Evolutionary conservation across 2,888 invertebrate species (phyloP), one percentile per base, ranked within the genome.

Genomic region (Choristoneura rosaceana): DNA sequence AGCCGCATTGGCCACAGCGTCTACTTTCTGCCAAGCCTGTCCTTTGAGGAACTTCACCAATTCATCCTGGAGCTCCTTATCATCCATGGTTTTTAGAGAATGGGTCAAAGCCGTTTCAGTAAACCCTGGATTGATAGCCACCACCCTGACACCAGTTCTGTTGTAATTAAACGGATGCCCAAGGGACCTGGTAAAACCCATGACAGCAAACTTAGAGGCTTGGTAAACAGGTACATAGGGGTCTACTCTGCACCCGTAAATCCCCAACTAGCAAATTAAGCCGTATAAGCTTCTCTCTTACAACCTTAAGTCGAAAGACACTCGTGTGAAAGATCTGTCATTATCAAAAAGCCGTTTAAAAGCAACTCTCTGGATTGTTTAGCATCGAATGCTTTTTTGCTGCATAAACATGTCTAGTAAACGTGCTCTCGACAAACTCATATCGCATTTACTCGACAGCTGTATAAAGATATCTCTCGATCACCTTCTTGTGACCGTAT

Each of bases 191-290:
- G 93, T 93, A 75, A 95, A 89, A 7, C 95, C 95, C 74, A 93
- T 84, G 3, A 95, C 94, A 9, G 95, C 95, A 73, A 92, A 94
- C 82, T 96, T 96, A 0, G 96, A 95, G 0, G 95, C 95, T 33
- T 94, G 94, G 80, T 96, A 96, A n/a, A 95, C 85, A 0, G 96
- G 96, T 15, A 93, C 81, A 41, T 90, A 94, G 38, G 92, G 92
- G 55, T 93, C 87, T 0, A 94, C 85, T 77, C 90, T 88, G 61
- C 93, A 90, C 0, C 96, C 96, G 73, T 95, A 93, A 33, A 95
- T 94, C 0, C n/a, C n/a, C n/a, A n/a, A n/a, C n/a, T n/a, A n/a
- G n/a, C n/a, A n/a, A n/a, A n/a, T n/a, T n/a, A n/a, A n/a, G n/a
- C n/a, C n/a, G n/a, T n/a, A n/a, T n/a, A n/a, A n/a, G n/a, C n/a